Evolutionary conservation across 2,888 invertebrate species (phyloP), one percentile per base, ranked within the genome.

Genomic region (Campoplex nolae): DNA sequence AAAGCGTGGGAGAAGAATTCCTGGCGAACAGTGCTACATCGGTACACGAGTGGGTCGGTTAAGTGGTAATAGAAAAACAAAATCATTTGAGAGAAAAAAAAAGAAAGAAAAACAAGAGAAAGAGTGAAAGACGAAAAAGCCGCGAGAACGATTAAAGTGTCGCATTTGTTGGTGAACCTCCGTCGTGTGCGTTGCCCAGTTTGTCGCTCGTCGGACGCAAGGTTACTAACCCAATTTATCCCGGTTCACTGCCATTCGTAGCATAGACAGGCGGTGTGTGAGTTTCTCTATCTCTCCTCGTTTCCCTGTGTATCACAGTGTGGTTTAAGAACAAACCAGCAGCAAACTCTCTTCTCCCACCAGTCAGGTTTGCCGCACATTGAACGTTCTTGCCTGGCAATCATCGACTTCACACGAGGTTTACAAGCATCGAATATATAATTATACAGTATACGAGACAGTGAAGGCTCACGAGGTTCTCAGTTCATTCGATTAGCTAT

Each of bases 151-250:
- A n/a, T n/a, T 32, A 9, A 70, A 78, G 58, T 51, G 62, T 67
- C 23, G 74, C 75, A 79, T 86, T 82, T 45, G 83, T 54, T 42
- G 56, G 38, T 23, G 76, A 56, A 51, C 56, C 58, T 82, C 54
- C 58, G 56, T 74, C 73, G 68, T 45, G 65, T 62, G 58, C 78
- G 65, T 70, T 23, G 42, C 32, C 54, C 56, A 38, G 67, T 76
- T 78, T 16, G 75, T 67, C 58, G 76, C 56, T 82, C 48, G 23
- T 42, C 51, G 23, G 45, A 16, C 51, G 73, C 77, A 87, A 89
- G 88, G 89, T 90, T 87, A 87, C 87, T 88, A 89, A 90, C 88
- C 88, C 85, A 89, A 88, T 89, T 88, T 87, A 82, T 76, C 88
- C 85, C 86, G 87, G 88, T 89, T 83, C 76, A 82, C 83, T 79